Evolutionary conservation across 2,888 invertebrate species (phyloP), one percentile per base, ranked within the genome.

Genomic region (Blastobasis adustella): DNA sequence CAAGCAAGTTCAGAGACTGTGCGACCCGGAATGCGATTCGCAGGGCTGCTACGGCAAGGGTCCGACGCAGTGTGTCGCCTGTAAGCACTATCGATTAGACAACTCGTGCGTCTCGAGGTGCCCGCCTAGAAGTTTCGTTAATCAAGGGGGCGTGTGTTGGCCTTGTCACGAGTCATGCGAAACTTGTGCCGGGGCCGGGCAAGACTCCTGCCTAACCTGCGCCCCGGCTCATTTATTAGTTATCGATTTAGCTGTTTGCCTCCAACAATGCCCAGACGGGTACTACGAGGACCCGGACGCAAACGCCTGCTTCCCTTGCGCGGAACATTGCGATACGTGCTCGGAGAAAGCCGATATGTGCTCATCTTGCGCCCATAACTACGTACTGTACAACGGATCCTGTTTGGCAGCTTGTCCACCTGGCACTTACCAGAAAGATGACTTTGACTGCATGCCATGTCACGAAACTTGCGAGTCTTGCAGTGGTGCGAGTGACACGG

Each of bases 91-190:
- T 71, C 90, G 94, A 53, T 89, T 95, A 69, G 95, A 95, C 79
- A 96, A 96, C 73, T 93, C 94, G 23, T 96, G 96, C 75, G 94
- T 96, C 3, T 94, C 94, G 57, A 90, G 93, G 57, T 96, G 96
- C 72, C 96, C 96, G 4, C 95, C 95, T 6, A 90, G 95, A 61
- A 95, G 95, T 69, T 96, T 94, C 67, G 93, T 94, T 4, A 94
- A 95, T 71, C 92, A 93, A 63, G 93, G 94, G 44, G 94, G 93
- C 10, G 92, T 93, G 36, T 96, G 96, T 69, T 94, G 94, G 91
- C 94, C 94, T 0, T 97, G 97, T 62, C 96, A 96, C 71, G 95
- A 96, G 67, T 95, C 95, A 1, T 97, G 96, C 69, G 94, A 95
- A 73, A 95, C 95, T 10, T 97, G 97, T 72, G 95, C 94, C 8